These are phyloP conservation scores for Moxostoma hubbsi DNA, from an alignment of 2,797 vertebrate genomes.

Conservation along the genomic window DNA sequence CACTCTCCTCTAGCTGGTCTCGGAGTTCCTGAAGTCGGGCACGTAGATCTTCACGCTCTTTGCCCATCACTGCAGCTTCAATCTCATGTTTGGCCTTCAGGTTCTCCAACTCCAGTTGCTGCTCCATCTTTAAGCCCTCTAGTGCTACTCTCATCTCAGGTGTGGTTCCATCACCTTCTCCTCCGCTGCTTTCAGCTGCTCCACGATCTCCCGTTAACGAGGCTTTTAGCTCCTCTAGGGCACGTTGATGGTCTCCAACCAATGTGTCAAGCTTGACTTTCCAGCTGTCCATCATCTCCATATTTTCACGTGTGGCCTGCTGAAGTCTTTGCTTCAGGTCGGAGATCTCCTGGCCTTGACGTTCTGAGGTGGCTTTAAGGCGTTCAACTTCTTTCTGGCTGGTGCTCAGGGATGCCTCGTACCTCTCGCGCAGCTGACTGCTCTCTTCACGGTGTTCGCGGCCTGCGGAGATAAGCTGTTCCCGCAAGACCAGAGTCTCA, in stretches of 20 bases:
- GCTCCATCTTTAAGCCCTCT: slow-evolving; percentile 88
- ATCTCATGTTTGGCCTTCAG: slow-evolving; percentile 93
- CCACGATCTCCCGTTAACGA: slow-evolving; percentile 76
- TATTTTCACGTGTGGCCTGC: slow-evolving; percentile 90
- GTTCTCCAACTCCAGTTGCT: slow-evolving; percentile 92
- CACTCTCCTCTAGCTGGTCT: slow-evolving; percentile 81
- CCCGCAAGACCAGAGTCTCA: slow-evolving; percentile 78
- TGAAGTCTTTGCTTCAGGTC: slow-evolving; percentile 89
- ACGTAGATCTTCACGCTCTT: slow-evolving; percentile 89
- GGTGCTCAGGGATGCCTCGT: slow-evolving; percentile 77
- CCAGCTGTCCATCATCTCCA: slow-evolving; percentile 98
- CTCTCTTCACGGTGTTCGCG: slow-evolving; percentile 85
- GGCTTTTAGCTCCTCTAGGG: slow-evolving; percentile 91
- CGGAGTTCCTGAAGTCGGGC: slow-evolving; percentile 84
- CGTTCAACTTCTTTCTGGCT: slow-evolving; percentile 83
- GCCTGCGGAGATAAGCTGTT: slow-evolving; percentile 81
- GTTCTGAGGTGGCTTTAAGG: slow-evolving; percentile 81
- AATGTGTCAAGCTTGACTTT: slow-evolving; percentile 91
- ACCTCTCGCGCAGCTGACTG: slow-evolving; percentile 82
- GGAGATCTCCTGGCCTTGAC: slow-evolving; percentile 83
- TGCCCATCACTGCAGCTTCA: slow-evolving; percentile 87
- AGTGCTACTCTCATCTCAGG: slow-evolving; percentile 86
- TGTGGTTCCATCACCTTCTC: slow-evolving; percentile 75
- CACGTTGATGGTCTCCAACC: slow-evolving; percentile 90
- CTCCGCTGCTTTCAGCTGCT: slow-evolving; percentile 75